Evolutionary conservation across 2,113 vertebrate species (phyloP).

Genomic region (Glaucidium brasilianum): DNA sequence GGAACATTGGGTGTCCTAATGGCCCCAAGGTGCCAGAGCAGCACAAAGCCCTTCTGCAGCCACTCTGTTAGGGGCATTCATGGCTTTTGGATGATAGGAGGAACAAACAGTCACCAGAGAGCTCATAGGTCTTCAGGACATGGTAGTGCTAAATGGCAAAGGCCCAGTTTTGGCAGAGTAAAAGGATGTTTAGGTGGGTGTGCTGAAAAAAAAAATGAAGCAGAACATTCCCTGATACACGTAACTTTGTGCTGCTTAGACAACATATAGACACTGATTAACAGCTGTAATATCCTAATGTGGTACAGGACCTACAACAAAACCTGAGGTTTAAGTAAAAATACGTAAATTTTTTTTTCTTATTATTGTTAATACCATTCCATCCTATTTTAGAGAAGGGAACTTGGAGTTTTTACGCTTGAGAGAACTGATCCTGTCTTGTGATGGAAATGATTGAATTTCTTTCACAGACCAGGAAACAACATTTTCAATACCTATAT

Average conservation of each 20-base stretch:
- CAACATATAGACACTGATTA: neutral
- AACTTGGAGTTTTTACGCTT: neutral
- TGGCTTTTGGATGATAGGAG: neutral
- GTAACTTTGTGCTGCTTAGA: neutral
- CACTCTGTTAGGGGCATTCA: rapidly evolving
- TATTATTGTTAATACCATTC: neutral
- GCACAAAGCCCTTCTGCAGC: neutral
- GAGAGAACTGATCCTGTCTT: neutral
- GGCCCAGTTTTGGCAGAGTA: neutral
- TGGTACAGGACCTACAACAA: neutral
- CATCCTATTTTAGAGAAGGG: neutral
- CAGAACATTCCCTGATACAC: neutral
- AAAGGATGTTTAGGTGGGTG: neutral
- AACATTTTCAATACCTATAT: neutral
- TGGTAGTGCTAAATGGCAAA: neutral
- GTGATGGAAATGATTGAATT: neutral
- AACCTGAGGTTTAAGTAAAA: neutral
- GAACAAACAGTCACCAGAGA: neutral
- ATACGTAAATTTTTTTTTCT: neutral
- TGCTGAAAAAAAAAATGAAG: neutral
- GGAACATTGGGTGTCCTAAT: neutral
- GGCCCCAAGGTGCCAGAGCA: neutral
- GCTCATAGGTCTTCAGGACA: neutral
- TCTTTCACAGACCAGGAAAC: neutral
- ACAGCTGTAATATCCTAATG: neutral